phyloP scores from a whole-genome alignment of 2,113 vertebrate genomes.

The Larimichthys polyactis region DNA sequence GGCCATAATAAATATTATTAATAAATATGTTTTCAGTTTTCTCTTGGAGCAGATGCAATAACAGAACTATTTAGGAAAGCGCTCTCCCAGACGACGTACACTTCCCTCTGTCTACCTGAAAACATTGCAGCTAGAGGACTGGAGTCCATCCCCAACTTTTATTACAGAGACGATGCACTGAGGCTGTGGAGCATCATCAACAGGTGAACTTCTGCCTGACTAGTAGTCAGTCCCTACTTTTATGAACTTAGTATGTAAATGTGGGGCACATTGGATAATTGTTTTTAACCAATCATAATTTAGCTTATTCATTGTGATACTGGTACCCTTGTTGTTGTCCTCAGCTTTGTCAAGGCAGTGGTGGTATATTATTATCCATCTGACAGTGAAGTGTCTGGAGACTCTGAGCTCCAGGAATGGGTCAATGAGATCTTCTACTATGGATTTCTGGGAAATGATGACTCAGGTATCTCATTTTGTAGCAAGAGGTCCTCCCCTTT shows the following conservation, averaged over 20 bases:
- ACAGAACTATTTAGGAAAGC: background rate
- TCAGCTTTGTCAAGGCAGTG: constrained; percentile 75
- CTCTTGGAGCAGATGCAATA: background rate
- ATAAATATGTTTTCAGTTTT: background rate
- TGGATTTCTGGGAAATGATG: constrained; percentile 73
- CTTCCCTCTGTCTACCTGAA: constrained; percentile 22
- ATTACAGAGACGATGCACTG: constrained; percentile 45
- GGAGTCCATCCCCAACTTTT: constrained; percentile 39
- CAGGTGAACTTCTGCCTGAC: constrained; percentile 10
- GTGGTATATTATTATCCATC: constrained; percentile 59
- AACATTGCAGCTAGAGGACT: constrained; percentile 37
- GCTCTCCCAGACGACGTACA: constrained; percentile 13
- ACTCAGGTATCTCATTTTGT: constrained; percentile 6
- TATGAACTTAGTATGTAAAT: too few relatives aligned
- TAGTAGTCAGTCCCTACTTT: background rate
- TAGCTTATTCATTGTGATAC: background rate
- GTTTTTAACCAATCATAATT: too few relatives aligned
- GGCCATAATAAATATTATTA: too few relatives aligned
- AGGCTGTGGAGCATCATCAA: constrained; percentile 42
- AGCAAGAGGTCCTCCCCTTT: background rate
- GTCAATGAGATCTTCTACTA: constrained; percentile 82
- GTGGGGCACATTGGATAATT: too few relatives aligned
- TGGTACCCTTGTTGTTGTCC: background rate
- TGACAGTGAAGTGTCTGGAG: constrained; percentile 57
- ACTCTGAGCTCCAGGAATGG: constrained; percentile 84